These are phyloP conservation scores for Eretmocerus hayati DNA, from an alignment of 2,888 invertebrate genomes.

Conservation along the genomic window DNA sequence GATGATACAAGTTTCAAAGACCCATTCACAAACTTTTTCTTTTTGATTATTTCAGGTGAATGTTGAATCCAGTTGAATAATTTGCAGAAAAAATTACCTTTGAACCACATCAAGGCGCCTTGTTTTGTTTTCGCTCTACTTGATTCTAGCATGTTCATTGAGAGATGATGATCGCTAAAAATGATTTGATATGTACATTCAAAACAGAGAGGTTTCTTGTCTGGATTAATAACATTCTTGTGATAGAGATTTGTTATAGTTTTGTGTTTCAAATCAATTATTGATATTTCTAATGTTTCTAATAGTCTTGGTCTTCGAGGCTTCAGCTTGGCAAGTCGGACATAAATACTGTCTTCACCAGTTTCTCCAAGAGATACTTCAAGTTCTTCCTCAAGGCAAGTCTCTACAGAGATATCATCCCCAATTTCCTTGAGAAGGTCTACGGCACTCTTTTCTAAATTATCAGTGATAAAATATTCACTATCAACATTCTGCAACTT, in stretches of 20 bases:
- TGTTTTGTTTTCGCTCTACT: constrained; percentile 9
- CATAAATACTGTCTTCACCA: constrained; percentile 32
- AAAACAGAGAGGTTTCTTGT: constrained; percentile 47
- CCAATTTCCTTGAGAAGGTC: constrained; percentile 35
- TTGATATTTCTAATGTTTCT: constrained; percentile 40
- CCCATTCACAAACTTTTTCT: constrained; percentile 25
- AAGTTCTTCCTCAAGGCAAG: constrained; percentile 18
- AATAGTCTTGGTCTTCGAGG: constrained; percentile 46
- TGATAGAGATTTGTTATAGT: constrained; percentile 48
- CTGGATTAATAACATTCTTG: constrained; percentile 41
- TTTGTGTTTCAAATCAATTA: constrained; percentile 43
- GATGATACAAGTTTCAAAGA: constrained; percentile 63
- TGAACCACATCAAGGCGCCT: constrained; percentile 50
- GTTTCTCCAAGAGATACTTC: constrained; percentile 14
- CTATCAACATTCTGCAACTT: constrained; percentile 17
- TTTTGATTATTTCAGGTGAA: too few relatives aligned
- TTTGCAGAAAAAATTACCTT: constrained; percentile 53
- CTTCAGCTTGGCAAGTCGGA: constrained; percentile 46
- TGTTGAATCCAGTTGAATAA: constrained; percentile 58
- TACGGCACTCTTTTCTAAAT: constrained; percentile 28
- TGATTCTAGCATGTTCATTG: constrained; percentile 18
- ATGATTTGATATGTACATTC: constrained; percentile 31
- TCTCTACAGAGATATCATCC: constrained; percentile 7
- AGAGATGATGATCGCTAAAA: constrained; percentile 21
- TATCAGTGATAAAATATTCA: constrained; percentile 15